Percentiles rank a stretch among this genome's conserved stretches.
Conservation (phyloP, 2,888 invertebrate genomes). For the Entomobrya multifasciata region DNA sequence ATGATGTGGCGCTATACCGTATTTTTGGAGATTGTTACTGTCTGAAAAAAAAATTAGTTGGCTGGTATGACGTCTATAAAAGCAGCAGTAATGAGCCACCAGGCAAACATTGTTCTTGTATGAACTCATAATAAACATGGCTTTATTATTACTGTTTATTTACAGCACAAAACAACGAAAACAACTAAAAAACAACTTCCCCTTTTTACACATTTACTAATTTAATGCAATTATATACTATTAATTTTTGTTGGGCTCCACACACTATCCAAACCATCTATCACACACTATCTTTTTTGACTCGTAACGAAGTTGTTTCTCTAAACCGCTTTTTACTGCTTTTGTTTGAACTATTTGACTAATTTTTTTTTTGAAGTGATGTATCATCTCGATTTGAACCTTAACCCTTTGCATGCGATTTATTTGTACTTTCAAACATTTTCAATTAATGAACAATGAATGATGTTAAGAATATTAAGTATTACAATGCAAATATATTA, state of each 20-base stretch:
- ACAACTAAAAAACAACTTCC: constrained; percentile 19
- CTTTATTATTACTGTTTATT: neutral
- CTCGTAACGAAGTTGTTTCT: no score
- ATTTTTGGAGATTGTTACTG: neutral
- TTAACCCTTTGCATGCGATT: constrained; percentile 24
- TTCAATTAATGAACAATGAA: neutral
- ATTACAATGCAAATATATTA: neutral
- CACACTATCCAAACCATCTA: neutral
- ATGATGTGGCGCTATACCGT: neutral
- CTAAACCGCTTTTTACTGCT: constrained; percentile 46
- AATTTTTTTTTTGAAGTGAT: neutral
- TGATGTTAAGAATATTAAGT: no score
- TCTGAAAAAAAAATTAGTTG: neutral
- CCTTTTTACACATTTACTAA: neutral
- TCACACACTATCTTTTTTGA: no score
- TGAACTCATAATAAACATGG: constrained; percentile 5
- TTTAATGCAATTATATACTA: constrained; percentile 21
- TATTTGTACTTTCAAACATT: constrained; percentile 12
- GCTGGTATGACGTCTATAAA: neutral
- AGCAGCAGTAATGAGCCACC: neutral
- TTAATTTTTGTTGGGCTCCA: constrained; percentile 18
- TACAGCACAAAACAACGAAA: neutral
- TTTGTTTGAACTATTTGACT: constrained; percentile 29
- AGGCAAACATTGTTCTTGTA: neutral
- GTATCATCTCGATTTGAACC: neutral